Conservation (phyloP, 2,797 vertebrate genomes). For the Sitta carolinensis region DNA sequence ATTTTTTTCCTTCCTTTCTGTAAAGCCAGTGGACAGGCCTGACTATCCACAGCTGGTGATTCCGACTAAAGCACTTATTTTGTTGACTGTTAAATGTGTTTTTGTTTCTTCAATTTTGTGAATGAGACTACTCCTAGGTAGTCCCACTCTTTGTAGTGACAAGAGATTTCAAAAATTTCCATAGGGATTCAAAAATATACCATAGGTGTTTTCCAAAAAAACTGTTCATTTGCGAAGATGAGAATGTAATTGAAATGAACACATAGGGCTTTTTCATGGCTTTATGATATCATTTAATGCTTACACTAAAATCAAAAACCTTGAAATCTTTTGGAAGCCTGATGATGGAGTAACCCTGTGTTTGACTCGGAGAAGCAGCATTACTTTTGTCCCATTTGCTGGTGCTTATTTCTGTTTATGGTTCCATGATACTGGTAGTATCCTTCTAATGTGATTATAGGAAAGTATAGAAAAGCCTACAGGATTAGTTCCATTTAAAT, state of each 20-base stretch:
- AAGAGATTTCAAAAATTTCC: not conserved
- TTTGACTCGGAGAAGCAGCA: fast-evolving
- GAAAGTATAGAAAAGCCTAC: not conserved
- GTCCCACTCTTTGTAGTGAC: not conserved
- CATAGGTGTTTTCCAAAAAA: not conserved
- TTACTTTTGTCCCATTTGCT: not conserved
- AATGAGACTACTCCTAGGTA: not conserved
- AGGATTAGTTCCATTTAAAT: not conserved
- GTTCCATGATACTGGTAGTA: not conserved
- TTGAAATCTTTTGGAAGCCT: not conserved
- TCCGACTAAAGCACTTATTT: not conserved
- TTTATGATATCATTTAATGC: not conserved
- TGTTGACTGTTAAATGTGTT: not conserved
- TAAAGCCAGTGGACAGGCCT: not conserved
- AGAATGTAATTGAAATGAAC: not conserved
- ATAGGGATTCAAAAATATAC: not conserved
- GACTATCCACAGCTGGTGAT: not conserved
- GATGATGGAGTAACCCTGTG: not conserved
- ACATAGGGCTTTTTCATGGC: fast-evolving
- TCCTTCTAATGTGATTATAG: not conserved
- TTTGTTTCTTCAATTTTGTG: not conserved
- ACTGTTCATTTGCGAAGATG: not conserved
- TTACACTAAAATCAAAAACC: not conserved
- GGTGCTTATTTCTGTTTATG: not conserved
- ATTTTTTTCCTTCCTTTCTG: not conserved